Evolutionary conservation across 2,113 vertebrate genomes (phyloP).

Genomic region (Cairina moschata): DNA sequence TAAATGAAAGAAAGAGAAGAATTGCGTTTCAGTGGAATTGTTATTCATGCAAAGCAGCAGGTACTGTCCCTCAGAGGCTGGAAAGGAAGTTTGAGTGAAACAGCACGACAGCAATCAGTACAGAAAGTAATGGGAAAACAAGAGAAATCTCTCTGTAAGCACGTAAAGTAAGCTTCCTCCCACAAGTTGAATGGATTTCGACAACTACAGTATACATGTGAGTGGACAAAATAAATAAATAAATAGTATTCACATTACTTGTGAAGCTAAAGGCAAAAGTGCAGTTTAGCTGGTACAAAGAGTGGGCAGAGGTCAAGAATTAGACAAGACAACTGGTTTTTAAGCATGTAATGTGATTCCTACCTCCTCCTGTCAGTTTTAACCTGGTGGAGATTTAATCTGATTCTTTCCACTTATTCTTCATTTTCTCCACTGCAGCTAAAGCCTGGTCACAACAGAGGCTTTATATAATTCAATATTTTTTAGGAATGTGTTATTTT

Average conservation of each 20-base stretch:
- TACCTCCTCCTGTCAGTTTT: background rate
- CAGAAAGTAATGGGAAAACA: background rate
- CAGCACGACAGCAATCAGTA: background rate
- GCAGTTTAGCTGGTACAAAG: background rate
- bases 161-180: background rate
- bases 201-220: background rate
- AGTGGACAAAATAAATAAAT: background rate
- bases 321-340: background rate
- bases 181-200: background rate
- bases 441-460: background rate
- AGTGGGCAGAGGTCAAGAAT: background rate
- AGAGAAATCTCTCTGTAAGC: background rate
- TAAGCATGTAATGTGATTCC: background rate
- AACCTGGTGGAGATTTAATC: background rate
- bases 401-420: background rate
- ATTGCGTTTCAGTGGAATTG: background rate
- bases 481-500: background rate
- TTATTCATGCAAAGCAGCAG: background rate
- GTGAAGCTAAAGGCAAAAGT: background rate
- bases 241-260: background rate
- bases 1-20: background rate
- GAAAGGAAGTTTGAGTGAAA: background rate
- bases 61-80: background rate
- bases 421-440: background rate
- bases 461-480: background rate